A percentile compares a stretch with the other conserved stretches of the same genome.
Evolutionary conservation across 2,113 vertebrate species (phyloP).

Genomic region (Arvicanthis niloticus): DNA sequence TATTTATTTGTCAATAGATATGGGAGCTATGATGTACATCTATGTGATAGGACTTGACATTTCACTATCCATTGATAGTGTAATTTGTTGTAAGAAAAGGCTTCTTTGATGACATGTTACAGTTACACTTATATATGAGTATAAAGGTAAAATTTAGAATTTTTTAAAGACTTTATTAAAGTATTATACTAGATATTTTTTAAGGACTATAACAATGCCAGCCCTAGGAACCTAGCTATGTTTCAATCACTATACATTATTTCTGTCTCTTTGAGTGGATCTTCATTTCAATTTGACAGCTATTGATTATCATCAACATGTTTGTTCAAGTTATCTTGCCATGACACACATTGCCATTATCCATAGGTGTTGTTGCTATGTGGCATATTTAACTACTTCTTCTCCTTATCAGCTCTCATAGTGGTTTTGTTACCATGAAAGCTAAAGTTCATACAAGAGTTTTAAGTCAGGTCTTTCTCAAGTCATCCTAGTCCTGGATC

Average conservation of each 20-base stretch:
- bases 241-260: background rate
- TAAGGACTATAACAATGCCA: background rate
- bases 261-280: background rate
- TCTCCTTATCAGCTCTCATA: background rate
- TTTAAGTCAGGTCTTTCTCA: background rate
- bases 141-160: background rate
- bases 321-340: background rate
- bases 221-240: background rate
- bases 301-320: background rate
- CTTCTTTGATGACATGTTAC: background rate
- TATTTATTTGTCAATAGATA: background rate
- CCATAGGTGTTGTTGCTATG: background rate
- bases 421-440: background rate
- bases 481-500: background rate
- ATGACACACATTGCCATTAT: background rate
- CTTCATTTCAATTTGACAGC: background rate
- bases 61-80: background rate
- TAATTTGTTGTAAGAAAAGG: background rate
- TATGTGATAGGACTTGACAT: background rate
- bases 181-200: background rate
- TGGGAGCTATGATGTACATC: background rate
- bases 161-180: background rate
- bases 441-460: background rate
- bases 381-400: background rate
- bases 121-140: background rate